Evolutionary conservation across 1,140 invertebrate genomes (phyloP), one percentile per base, ranked within the genome.

Genomic region (Pseudomyrmex cubaensis): DNA sequence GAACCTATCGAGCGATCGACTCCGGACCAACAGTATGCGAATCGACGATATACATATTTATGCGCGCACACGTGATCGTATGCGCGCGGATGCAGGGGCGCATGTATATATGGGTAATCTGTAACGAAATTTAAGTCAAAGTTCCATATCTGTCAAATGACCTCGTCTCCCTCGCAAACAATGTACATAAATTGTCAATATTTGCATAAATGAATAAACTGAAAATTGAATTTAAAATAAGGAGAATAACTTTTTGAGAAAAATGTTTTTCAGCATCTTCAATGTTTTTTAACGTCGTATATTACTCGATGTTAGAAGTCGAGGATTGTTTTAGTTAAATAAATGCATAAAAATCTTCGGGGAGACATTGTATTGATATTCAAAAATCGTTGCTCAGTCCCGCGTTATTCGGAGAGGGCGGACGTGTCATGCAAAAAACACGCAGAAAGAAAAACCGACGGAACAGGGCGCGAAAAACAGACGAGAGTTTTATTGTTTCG

Each of bases 21-120:
- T 69, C 25, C 62, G 50, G 48, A 35, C 52, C 35, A 15, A 13
- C 46, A 76, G 12, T 64, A 76, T 17, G 17, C 64, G 44, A 50
- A 35, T 22, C 13, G 15, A n/a, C 22, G 48, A 22, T 76, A 57
- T 78, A 78, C 76, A 78, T 78, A 78, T 78, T 78, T 78, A 78
- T 78, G 64, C 54, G 35, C 76, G 52, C 52, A 57, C 44, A 50
- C 63, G 35, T 44, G 35, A 67, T 78, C 63, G 63, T 25, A 25
- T 13, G 17, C 25, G 46, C 46, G 48, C 48, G 64, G 44, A 57
- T 69, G 64, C 63, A 78, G 54, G 22, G 35, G n/a, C 13, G 66
- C 67, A 12, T 69, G 17, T 25, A 56, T 67, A n/a, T 56, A 46
- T 5, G 13, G 17, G 35, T 12, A 17, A 78, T 46, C 35, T 44